phyloP scores from a whole-genome alignment of 2,888 invertebrate genomes.

The Pachliopta kotzebuea region DNA sequence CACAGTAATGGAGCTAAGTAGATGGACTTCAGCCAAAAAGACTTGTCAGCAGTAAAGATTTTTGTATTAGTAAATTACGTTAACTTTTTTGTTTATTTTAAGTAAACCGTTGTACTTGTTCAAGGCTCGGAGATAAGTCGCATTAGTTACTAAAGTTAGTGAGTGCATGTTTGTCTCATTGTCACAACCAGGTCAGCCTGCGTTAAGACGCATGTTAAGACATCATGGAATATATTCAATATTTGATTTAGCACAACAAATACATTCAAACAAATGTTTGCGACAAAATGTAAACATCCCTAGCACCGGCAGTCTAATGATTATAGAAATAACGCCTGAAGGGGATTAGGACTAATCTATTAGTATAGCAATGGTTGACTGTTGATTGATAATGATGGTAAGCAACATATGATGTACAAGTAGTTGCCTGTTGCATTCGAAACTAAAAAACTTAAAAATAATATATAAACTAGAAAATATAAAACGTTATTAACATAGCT shows the following conservation, averaged over 20 bases:
- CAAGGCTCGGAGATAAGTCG: neutral
- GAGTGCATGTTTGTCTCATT: slow-evolving; percentile 8
- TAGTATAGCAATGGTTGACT: neutral
- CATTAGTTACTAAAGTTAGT: neutral
- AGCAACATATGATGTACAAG: too few relatives aligned
- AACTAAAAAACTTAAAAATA: too few relatives aligned
- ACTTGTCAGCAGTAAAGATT: too few relatives aligned
- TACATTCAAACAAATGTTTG: slow-evolving; percentile 16
- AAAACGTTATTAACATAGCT: too few relatives aligned
- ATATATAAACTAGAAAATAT: too few relatives aligned
- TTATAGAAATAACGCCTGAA: neutral
- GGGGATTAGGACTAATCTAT: neutral
- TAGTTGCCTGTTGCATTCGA: too few relatives aligned
- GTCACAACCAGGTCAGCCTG: slow-evolving; percentile 13
- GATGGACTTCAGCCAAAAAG: too few relatives aligned
- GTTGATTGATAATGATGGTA: too few relatives aligned
- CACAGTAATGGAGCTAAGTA: too few relatives aligned
- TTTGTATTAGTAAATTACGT: too few relatives aligned
- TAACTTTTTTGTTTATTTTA: too few relatives aligned
- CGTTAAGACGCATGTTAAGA: slow-evolving; percentile 1
- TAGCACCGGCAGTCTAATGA: neutral
- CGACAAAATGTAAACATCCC: neutral
- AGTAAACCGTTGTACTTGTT: neutral
- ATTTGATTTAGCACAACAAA: slow-evolving; percentile 1
- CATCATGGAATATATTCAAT: slow-evolving; percentile 3